Evolutionary conservation across 1,140 invertebrate genomes (phyloP), one percentile per base, ranked within the genome.

Genomic region (Drosophila ananassae): DNA sequence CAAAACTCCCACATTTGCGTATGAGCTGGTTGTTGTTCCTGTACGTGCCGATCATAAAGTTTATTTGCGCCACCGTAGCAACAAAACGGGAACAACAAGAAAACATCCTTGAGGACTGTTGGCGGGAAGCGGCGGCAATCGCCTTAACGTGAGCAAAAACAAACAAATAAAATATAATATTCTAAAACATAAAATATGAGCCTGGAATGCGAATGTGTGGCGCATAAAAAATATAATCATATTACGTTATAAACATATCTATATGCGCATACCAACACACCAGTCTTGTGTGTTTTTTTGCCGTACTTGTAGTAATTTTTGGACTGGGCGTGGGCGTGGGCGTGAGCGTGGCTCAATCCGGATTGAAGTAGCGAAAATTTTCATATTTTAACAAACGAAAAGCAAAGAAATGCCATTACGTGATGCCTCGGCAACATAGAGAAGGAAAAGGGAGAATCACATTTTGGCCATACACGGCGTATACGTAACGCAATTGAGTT

Each of bases 131-230:
- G 51, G 32, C 32, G 30, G 53, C 41, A 78, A 72, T 64, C 51
- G 68, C 55, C 24, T 62, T 47, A 54, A 64, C 44, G 63, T 76
- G 55, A 46, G 28, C 41, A 39, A 55, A 76, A 82, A 69, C 74
- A 87, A 89, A 79, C 75, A 87, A 83, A 89, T 89, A 87, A 89
- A 83, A 87, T 75, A 87, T 82, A 75, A 87, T 87, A 87, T 87
- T 85, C 78, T 62, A 89, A 82, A 87, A 73, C 59, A 83, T 82
- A 79, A 82, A 79, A 79, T 82, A 73, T 58, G 71, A 53, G 66
- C 60, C 53, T 39, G 55, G 48, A 52, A 82, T 81, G 60, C 77
- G 60, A 75, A 64, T 85, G 77, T 87, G 77, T 60, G 63, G 60
- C 37, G 58, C 71, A 85, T 82, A 79, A 89, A 82, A 78, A 79